phyloP scores from a whole-genome alignment of 1,140 invertebrate species.

The Mamestra configurata region DNA sequence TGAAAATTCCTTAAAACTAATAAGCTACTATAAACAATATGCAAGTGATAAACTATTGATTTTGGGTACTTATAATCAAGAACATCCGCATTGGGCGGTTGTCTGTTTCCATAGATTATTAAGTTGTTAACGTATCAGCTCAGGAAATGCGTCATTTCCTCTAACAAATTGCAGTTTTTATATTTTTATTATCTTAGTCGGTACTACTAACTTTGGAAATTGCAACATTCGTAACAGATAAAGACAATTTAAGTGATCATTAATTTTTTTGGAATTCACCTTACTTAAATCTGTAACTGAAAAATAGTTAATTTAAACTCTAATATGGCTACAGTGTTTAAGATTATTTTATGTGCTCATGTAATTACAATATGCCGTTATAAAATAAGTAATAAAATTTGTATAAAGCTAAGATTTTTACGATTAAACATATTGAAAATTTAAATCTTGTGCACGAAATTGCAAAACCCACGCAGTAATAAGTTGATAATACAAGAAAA shows the following conservation, averaged over 20 bases:
- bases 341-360: constrained; percentile 30
- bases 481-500: neutral
- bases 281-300: no score
- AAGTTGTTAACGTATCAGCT: neutral
- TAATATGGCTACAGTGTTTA: no score
- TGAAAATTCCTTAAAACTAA: no score
- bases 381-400: constrained; percentile 20
- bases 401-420: constrained; percentile 15
- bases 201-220: neutral
- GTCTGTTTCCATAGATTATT: constrained; percentile 13
- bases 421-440: constrained; percentile 9
- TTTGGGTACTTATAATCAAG: neutral
- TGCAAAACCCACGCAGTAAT: constrained; percentile 3
- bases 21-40: no score
- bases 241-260: neutral
- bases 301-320: neutral
- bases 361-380: constrained; percentile 18
- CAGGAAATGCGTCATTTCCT: constrained; percentile 10
- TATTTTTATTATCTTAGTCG: neutral
- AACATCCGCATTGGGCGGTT: neutral
- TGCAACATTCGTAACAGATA: neutral
- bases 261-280: neutral
- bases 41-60: no score
- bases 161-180: constrained; percentile 2
- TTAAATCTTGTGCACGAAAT: constrained; percentile 5